Base-by-base conservation (phyloP, 2,888 invertebrate species). In the Trypoxylon attenuatum region DNA sequence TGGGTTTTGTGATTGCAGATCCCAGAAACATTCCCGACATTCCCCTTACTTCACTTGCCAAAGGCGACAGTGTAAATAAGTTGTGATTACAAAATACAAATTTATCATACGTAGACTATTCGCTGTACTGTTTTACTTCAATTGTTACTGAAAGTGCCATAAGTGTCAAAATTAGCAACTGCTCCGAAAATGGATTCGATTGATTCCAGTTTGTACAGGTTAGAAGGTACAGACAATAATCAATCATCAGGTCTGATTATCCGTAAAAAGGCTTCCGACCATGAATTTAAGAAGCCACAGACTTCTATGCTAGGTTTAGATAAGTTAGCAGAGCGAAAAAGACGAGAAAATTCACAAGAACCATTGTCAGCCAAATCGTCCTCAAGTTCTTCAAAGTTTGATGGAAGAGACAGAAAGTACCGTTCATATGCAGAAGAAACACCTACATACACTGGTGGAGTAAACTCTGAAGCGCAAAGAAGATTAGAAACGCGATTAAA, bases 381-480 rank as follows among this genome's bases (percentile, higher is more conserved):
- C 61, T 21, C 78, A 62, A 87, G 86, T 69, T 64, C 54, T 15
- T 27, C 55, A 23, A 79, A 56, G 33, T 58, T 69, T 0, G 81
- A 82, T 0, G 69, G 72, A 6, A 87, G 82, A 47, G 84, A 83
- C 52, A 89, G 94, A 45, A 93, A 94, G 84, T 95, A 97, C 81
- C 91, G 98, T 46, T 90, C 91, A 47, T 90, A 92, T 8, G 91
- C 93, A 77, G 93, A 94, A 79, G 98, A 98, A 88, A 98, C 98
- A 0, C 98, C 98, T 0, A 95, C 97, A 0, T 93, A 98, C 82
- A 96, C 97, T 0, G 98, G 97, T 2, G 98, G 98, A 3, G 94
- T 98, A 18, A 94, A 94, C 22, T 91, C 92, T 57, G 92, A 92
- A 82, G 95, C 94, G 0, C 89, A 92, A 57, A 91, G 93, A 77